Conservation (phyloP, 2,797 vertebrate genomes). For the Selene dorsalis region DNA sequence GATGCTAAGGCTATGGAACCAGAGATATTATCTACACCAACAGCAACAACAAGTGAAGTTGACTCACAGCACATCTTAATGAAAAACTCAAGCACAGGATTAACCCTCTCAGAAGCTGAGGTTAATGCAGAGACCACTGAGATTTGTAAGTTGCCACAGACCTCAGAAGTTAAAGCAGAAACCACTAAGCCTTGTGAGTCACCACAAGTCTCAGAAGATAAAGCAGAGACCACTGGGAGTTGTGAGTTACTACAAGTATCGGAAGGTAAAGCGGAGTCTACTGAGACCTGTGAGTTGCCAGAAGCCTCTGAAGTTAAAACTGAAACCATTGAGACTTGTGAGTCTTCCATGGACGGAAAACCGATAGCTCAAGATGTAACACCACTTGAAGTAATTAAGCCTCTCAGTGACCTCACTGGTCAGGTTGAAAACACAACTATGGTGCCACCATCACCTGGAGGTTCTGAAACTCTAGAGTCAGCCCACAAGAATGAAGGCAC, state of each 20-base stretch:
- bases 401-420: not conserved
- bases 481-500: conserved; percentile 5
- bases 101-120: conserved; percentile 26
- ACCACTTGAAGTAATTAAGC: conserved; percentile 15
- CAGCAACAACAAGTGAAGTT: conserved; percentile 36
- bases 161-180: conserved; percentile 28
- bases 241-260: conserved; percentile 2
- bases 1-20: conserved; percentile 23
- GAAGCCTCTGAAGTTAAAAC: conserved; percentile 31
- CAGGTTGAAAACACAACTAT: conserved; percentile 27
- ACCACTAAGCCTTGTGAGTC: conserved; percentile 9
- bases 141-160: conserved; percentile 5
- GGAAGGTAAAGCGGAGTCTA: conserved; percentile 33
- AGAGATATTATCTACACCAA: conserved; percentile 28
- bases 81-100: conserved; percentile 25
- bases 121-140: conserved; percentile 28
- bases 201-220: conserved; percentile 25
- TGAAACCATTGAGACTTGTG: conserved; percentile 21
- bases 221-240: conserved; percentile 19
- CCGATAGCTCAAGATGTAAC: conserved; percentile 7
- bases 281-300: conserved; percentile 15
- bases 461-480: conserved; percentile 3
- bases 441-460: conserved; percentile 19
- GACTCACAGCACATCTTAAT: not conserved
- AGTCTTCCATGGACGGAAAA: conserved; percentile 24